These are phyloP conservation scores for Drosophila subobscura DNA, from an alignment of 1,140 invertebrate species.

Conservation along the genomic window DNA sequence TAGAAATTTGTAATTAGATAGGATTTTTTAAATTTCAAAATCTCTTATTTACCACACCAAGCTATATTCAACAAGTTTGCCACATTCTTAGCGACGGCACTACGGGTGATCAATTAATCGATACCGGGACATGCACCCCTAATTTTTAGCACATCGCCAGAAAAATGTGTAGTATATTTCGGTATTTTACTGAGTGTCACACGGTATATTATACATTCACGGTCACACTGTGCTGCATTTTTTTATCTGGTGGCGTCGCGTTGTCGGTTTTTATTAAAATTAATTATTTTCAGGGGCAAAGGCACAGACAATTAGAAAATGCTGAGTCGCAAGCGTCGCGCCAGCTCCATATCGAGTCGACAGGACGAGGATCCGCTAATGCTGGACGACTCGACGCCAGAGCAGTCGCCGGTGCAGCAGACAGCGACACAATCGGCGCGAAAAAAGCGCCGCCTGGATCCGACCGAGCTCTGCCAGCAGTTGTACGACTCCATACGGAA, in stretches of 20 bases:
- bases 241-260: slow-evolving; percentile 58
- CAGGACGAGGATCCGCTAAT: slow-evolving; percentile 81
- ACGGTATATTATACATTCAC: no score
- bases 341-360: slow-evolving; percentile 76
- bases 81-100: not conserved
- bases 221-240: slow-evolving; percentile 12
- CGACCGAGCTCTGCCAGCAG: slow-evolving; percentile 94
- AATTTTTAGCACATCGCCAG: slow-evolving; percentile 20
- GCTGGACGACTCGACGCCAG: slow-evolving; percentile 84
- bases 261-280: slow-evolving; percentile 33
- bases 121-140: not conserved
- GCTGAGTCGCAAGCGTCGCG: slow-evolving; percentile 79
- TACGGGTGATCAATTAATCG: not conserved
- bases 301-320: slow-evolving; percentile 34
- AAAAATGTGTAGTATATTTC: not conserved
- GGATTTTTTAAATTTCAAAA: slow-evolving; percentile 2
- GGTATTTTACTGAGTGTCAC: no score
- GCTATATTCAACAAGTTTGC: not conserved
- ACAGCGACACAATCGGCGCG: slow-evolving; percentile 68
- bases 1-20: not conserved
- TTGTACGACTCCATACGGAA: slow-evolving; percentile 95
- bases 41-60: not conserved
- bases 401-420: slow-evolving; percentile 84
- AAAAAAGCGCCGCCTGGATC: slow-evolving; percentile 72
- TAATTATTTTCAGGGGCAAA: not conserved